phyloP scores from a whole-genome alignment of 2,113 vertebrate species.

The sheep (Ovis aries) region ARS-UI_Ramb_v3.0 NC_082741.1:4733001-4733500 shows the following conservation, averaged over 20 bases:
- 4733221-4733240: accelerated
- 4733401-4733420: not conserved
- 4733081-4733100: accelerated
- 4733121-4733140: accelerated
- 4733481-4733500: not conserved
- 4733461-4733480: not conserved
- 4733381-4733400: no score
- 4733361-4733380: not conserved
- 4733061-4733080: accelerated
- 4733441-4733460: not conserved
- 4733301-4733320: not conserved
- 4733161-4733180: not conserved
- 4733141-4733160: accelerated
- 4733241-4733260: not conserved
- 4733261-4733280: not conserved
- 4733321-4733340: not conserved
- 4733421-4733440: not conserved
- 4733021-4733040: slow-evolving; percentile 86
- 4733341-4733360: no score
- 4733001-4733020: slow-evolving; percentile 82
- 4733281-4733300: not conserved
- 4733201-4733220: not conserved
- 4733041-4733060: slow-evolving; percentile 11
- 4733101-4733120: accelerated
- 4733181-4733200: accelerated